Evolutionary conservation across 2,797 vertebrate genomes (phyloP).

Genomic region (Danionella dracula): DNA sequence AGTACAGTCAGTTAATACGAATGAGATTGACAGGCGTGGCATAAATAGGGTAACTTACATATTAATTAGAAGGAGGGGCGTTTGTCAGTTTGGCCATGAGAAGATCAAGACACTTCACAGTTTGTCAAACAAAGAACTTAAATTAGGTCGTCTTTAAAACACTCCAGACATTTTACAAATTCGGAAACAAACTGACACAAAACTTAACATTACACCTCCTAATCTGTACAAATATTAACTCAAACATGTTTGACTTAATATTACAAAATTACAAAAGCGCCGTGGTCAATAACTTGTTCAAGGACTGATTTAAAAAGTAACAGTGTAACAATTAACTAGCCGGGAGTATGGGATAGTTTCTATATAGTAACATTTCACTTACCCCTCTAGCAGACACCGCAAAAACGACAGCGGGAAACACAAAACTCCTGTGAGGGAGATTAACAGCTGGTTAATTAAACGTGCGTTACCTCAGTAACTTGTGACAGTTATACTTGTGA

Average conservation of each 20-base stretch:
- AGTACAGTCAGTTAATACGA: too few species aligned
- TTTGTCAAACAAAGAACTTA: neutral
- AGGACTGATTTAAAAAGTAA: too few species aligned
- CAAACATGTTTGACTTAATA: too few species aligned
- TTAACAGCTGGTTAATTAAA: constrained; percentile 7
- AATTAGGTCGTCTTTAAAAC: too few species aligned
- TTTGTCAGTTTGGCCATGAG: neutral
- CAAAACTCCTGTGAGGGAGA: constrained; percentile 55
- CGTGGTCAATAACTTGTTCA: too few species aligned
- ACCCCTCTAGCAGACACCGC: constrained; percentile 59
- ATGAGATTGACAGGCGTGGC: too few species aligned
- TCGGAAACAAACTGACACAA: neutral
- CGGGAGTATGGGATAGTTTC: neutral
- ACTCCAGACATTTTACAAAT: too few species aligned
- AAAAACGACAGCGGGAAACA: constrained; percentile 47
- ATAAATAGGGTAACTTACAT: neutral
- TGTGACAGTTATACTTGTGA: too few species aligned
- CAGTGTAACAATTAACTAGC: neutral
- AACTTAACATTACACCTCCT: neutral
- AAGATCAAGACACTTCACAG: neutral
- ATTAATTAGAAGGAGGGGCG: constrained; percentile 18
- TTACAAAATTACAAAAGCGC: too few species aligned
- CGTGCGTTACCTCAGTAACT: too few species aligned
- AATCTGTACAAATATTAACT: too few species aligned
- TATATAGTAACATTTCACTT: constrained; percentile 52